These are phyloP conservation scores for Parotocinclus haroldoi DNA, from an alignment of 2,797 vertebrate species.

Conservation along the genomic window DNA sequence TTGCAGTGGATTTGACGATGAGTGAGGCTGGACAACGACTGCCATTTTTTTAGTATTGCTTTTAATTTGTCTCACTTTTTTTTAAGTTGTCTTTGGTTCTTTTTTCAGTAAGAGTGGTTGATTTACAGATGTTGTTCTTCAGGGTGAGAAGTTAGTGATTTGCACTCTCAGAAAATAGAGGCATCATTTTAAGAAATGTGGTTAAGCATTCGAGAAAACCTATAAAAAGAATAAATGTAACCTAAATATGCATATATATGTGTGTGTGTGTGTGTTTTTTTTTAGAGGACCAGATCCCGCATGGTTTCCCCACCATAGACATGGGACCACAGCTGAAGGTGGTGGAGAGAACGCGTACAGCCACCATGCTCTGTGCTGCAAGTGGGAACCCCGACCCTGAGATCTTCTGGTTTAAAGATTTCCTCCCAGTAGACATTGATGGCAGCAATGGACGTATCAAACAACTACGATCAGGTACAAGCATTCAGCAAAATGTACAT, in stretches of 20 bases:
- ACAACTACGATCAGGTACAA: slow-evolving; percentile 90
- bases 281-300: slow-evolving; percentile 90
- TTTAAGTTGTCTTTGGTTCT: too few relatives aligned
- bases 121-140: too few relatives aligned
- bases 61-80: too few relatives aligned
- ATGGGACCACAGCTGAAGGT: slow-evolving; percentile 98
- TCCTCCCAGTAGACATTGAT: slow-evolving; percentile 89
- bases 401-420: slow-evolving; percentile 98
- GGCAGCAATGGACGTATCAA: slow-evolving; percentile 90
- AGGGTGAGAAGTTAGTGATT: not conserved
- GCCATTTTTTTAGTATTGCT: too few relatives aligned
- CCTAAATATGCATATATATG: slow-evolving; percentile 7
- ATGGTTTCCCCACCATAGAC: slow-evolving; percentile 91
- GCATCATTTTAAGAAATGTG: too few relatives aligned
- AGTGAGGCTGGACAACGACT: too few relatives aligned
- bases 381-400: slow-evolving; percentile 93
- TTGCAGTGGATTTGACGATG: too few relatives aligned
- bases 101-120: too few relatives aligned
- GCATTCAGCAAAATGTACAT: not conserved
- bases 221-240: too few relatives aligned
- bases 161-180: too few relatives aligned
- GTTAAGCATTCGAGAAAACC: too few relatives aligned
- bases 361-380: slow-evolving; percentile 95
- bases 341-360: slow-evolving; percentile 91
- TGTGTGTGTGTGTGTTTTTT: slow-evolving; percentile 27